phyloP scores from a whole-genome alignment of 2,797 vertebrate genomes.

The Sebastes cheni region DNA sequence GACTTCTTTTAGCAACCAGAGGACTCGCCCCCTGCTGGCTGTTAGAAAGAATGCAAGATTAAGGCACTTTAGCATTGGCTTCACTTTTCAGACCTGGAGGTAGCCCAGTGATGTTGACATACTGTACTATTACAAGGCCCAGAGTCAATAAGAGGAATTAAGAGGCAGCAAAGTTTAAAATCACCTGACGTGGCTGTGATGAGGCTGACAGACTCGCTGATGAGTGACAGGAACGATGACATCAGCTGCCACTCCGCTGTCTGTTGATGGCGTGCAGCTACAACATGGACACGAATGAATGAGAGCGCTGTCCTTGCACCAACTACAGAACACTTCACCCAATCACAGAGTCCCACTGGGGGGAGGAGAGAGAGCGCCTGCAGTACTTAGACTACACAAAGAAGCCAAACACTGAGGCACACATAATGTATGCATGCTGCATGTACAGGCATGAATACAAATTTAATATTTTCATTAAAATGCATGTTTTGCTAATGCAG shows the following conservation, averaged over 20 bases:
- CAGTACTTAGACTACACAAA: conserved; percentile 1
- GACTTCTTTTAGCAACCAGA: no score
- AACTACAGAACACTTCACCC: neutral
- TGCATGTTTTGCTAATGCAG: neutral
- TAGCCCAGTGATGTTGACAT: neutral
- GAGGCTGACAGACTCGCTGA: conserved; percentile 44
- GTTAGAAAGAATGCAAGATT: no score
- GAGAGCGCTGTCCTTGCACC: conserved; percentile 27
- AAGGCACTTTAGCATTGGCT: no score
- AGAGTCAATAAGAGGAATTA: neutral
- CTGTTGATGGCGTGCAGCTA: conserved; percentile 6
- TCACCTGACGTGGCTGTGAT: conserved; percentile 32
- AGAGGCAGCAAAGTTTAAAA: neutral
- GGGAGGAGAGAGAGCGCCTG: neutral
- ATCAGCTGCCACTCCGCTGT: conserved; percentile 55
- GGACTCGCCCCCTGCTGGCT: no score
- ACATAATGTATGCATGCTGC: conserved; percentile 17
- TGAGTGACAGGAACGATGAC: conserved; percentile 58
- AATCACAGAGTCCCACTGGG: neutral
- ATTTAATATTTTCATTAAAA: neutral
- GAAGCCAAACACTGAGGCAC: neutral
- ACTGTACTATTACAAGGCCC: neutral
- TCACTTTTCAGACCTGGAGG: no score
- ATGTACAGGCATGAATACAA: conserved; percentile 9
- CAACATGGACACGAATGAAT: conserved; percentile 9